Evolutionary conservation across 2,888 invertebrate species (phyloP).

Genomic region (Oscheius sp.): DNA sequence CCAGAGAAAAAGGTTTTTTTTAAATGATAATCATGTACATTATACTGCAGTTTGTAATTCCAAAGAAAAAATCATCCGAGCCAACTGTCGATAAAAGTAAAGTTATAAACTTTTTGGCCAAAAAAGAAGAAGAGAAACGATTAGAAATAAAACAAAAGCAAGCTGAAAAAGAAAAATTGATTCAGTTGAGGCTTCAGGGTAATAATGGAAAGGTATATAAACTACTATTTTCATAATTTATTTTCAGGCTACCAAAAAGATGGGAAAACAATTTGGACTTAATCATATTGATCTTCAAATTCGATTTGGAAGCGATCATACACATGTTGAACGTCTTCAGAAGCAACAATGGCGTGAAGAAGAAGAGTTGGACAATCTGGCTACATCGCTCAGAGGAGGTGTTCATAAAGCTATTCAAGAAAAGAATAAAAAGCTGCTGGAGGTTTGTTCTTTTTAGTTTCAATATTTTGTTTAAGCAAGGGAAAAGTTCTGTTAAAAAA

Average conservation of each 20-base stretch:
- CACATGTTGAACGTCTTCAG: conserved; percentile 49
- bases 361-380: conserved; percentile 21
- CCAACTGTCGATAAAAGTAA: conserved; percentile 32
- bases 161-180: conserved; percentile 51
- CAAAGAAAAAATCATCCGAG: conserved; percentile 50
- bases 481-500: conserved; percentile 13
- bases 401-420: conserved; percentile 49
- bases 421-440: conserved; percentile 41
- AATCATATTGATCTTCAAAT: conserved; percentile 59
- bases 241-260: conserved; percentile 61
- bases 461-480: conserved; percentile 8
- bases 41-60: conserved; percentile 50
- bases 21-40: not conserved
- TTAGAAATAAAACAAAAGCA: conserved; percentile 40
- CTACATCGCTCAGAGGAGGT: conserved; percentile 39
- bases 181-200: conserved; percentile 56
- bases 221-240: not conserved
- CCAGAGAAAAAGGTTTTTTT: conserved; percentile 24
- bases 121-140: conserved; percentile 40
- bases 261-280: conserved; percentile 61
- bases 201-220: conserved; percentile 54
- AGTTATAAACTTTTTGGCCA: conserved; percentile 47
- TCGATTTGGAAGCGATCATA: conserved; percentile 53
- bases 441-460: not conserved
- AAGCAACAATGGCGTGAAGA: conserved; percentile 55